Percentiles rank a stretch among this genome's conserved stretches.
These are phyloP conservation scores for Psilanteris sp. DNA, from an alignment of 1,140 invertebrate genomes.

Conservation along the genomic window DNA sequence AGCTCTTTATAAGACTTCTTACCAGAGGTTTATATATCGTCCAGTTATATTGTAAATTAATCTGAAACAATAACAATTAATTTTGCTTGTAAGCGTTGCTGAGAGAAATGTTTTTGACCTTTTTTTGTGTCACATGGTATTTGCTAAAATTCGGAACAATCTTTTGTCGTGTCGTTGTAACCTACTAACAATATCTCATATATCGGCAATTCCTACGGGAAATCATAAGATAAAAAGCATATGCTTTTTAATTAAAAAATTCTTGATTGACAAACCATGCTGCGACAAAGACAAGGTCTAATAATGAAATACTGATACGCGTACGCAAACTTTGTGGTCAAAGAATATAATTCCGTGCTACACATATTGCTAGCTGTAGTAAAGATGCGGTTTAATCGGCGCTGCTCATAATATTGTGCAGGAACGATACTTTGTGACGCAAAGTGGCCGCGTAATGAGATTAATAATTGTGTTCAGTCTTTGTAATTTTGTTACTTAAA, in stretches of 20 bases:
- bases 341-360: slow-evolving; percentile 18
- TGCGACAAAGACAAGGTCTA: slow-evolving; percentile 34
- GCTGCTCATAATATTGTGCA: slow-evolving; percentile 14
- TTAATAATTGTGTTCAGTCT: slow-evolving; percentile 13
- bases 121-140: no score
- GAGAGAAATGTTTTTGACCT: no score
- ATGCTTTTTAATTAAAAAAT: slow-evolving; percentile 58
- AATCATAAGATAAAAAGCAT: no score
- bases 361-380: neutral
- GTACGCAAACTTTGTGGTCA: slow-evolving; percentile 10
- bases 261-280: slow-evolving; percentile 11
- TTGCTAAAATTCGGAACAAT: slow-evolving; percentile 1
- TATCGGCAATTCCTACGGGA: slow-evolving; percentile 45
- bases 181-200: slow-evolving; percentile 36
- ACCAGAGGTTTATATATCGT: no score
- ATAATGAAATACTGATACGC: slow-evolving; percentile 35
- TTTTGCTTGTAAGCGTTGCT: no score
- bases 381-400: neutral
- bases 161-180: slow-evolving; percentile 18
- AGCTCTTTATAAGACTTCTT: no score
- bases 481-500: neutral
- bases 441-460: slow-evolving; percentile 9
- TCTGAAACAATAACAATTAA: no score
- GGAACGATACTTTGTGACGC: slow-evolving; percentile 7
- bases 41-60: no score